Evolutionary conservation across 2,797 vertebrate genomes (phyloP), one percentile per base, ranked within the genome.

Genomic region (Alectoris magna): DNA sequence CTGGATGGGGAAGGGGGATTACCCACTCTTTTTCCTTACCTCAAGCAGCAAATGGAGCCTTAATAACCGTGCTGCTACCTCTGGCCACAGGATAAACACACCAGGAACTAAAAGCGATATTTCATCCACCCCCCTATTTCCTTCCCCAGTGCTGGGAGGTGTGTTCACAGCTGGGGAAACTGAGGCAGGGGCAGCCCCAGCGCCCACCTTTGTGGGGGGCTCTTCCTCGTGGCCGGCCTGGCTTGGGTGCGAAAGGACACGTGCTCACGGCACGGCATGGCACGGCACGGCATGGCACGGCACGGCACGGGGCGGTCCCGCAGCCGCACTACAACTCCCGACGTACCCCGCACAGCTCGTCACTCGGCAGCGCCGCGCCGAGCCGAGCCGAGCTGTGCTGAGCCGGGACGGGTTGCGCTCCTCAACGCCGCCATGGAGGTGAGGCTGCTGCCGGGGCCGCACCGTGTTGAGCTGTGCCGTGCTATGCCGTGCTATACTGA

Each of bases 281-380:
- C 19, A 14, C 8, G 8, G n/a, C 34, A 59, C 6, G 31, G n/a
- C 19, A 17, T 3, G 15, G 51, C 27, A 16, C 26, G 27, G 11
- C 21, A 22, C 46, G 10, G 49, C 24, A 15, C 26, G 49, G 31
- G 55, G 55, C 55, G 55, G 31, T 56, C 17, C 55, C 31, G 11
- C 18, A 56, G 55, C 55, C 56, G 77, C 56, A 83, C 91, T 90
- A 79, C 91, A 87, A 22, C 56, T 90, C 91, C 91, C 91, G 51
- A 79, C 31, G 36, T 38, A 39, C 91, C 34, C 44, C 68, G 91
- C 77, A 77, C 17, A 12, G 11, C 18, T 41, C 86, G 81, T 89
- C 86, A 72, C 24, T 29, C 10, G 44, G 24, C 3, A 18, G 49
- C 17, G 48, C 17, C 6, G 36, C 2, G 59, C 13, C 7, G 46